Base-by-base conservation (phyloP, 2,797 vertebrate genomes). In the Coregonus suidteri region DNA sequence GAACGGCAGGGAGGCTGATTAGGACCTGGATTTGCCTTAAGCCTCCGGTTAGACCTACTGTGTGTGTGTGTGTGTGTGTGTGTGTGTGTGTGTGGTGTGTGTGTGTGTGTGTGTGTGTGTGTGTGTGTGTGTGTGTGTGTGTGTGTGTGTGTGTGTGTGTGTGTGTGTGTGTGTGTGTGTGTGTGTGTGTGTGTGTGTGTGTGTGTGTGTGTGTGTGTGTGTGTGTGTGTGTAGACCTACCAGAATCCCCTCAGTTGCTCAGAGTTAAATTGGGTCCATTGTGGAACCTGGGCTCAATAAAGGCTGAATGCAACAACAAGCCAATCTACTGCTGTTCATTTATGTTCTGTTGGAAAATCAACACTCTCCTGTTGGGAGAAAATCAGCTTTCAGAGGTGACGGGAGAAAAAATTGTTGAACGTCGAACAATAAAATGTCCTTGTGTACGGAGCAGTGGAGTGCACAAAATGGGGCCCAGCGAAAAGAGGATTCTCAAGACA, bases 401-500 rank as follows among this genome's bases (percentile, higher is more conserved):
- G 75, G 78, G 75, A 85, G 82, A 83, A 84, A 86, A 82, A 83
- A 84, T 20, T 74, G 66, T 35, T 64, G 69, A 79, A 76, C 69
- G 0, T 47, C 3, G 7, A 79, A 74, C 75, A 79, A 77, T 75
- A 75, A 84, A 78, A 77, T 83, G 86, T 81, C 71, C 71, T 71
- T 79, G 74, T 71, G 79, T 47, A 11, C 78, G 72, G 78, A 74
- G 20, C 75, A 71, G 74, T 51, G n/a, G 34, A 78, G 35, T 14
- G 72, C 80, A 82, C 52, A 77, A 87, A 83, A 84, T 85, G 79
- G 84, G 77, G 80, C 65, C 77, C 69, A 56, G 78, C 71, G 80
- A 82, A 87, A 88, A 79, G 82, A 82, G 85, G 81, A 87, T 86
- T 78, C 85, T 83, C 78, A 37, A 85, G 81, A 84, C 86, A 81